phyloP scores from a whole-genome alignment of 2,888 invertebrate genomes.

The Drosophila algonquin region DNA sequence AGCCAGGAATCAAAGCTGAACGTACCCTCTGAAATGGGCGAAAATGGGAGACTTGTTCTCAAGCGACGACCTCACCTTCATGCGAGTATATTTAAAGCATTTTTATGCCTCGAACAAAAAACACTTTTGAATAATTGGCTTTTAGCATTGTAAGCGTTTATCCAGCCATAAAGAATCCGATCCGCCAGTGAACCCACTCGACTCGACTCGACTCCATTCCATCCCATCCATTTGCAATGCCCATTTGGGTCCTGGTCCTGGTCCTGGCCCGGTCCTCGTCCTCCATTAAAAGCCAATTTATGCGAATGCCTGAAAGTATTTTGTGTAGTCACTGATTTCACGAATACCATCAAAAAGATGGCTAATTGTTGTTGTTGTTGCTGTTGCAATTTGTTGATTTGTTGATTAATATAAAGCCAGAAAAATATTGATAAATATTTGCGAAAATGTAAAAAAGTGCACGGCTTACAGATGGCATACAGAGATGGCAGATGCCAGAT shows the following conservation, averaged over 20 bases:
- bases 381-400: conserved; percentile 17
- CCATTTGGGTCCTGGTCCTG: not conserved
- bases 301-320: conserved; percentile 45
- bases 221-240: not conserved
- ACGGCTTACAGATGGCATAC: not conserved
- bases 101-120: conserved; percentile 2
- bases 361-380: conserved; percentile 39
- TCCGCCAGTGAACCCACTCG: conserved; percentile 5
- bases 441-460: conserved; percentile 32
- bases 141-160: conserved; percentile 47
- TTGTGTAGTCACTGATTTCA: conserved; percentile 33
- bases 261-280: too few relatives aligned
- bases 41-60: not conserved
- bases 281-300: conserved; percentile 53
- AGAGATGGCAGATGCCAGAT: not conserved
- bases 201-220: not conserved
- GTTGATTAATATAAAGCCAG: conserved; percentile 47
- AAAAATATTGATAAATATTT: conserved; percentile 42
- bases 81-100: conserved; percentile 2
- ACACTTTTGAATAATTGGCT: conserved; percentile 41
- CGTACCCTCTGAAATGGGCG: not conserved
- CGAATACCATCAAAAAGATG: conserved; percentile 7
- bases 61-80: conserved; percentile 1
- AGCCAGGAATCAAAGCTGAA: not conserved
- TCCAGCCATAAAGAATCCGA: conserved; percentile 36